Conservation (phyloP, 2,888 invertebrate species). For the Cheilosia vernalis region DNA sequence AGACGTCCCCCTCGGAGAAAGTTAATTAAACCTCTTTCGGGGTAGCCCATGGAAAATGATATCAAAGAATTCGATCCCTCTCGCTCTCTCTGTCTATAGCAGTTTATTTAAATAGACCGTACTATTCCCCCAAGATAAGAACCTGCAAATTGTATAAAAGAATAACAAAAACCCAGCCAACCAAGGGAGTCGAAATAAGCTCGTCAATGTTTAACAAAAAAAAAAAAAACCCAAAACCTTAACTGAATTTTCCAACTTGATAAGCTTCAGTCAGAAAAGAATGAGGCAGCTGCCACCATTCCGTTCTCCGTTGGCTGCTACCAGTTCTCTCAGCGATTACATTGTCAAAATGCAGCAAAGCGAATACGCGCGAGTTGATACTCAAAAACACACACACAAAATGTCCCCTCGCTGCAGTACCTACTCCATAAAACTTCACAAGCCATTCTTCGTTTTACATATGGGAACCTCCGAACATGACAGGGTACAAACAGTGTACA, state of each 20-base stretch:
- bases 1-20: constrained; percentile 9
- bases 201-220: neutral
- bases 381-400: neutral
- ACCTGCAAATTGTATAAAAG: constrained; percentile 34
- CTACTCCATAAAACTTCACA: constrained; percentile 42
- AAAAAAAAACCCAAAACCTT: constrained; percentile 3
- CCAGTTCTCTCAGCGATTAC: constrained; percentile 55
- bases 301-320: constrained; percentile 34
- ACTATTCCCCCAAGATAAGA: constrained; percentile 26
- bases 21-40: constrained; percentile 60
- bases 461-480: constrained; percentile 55
- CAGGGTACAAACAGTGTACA: constrained; percentile 55
- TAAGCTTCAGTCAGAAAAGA: constrained; percentile 50
- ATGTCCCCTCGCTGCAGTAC: constrained; percentile 33
- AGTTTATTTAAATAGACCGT: constrained; percentile 15
- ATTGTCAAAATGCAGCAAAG: constrained; percentile 68
- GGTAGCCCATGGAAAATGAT: constrained; percentile 34
- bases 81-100: neutral
- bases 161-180: constrained; percentile 11
- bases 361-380: constrained; percentile 45
- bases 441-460: constrained; percentile 22
- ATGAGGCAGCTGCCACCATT: constrained; percentile 50
- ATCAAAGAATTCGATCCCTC: constrained; percentile 31
- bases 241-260: constrained; percentile 66
- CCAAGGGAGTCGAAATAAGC: neutral